Evolutionary conservation across 2,113 vertebrate genomes (phyloP).

Genomic region (Rhinopomastus cyanomelas): DNA sequence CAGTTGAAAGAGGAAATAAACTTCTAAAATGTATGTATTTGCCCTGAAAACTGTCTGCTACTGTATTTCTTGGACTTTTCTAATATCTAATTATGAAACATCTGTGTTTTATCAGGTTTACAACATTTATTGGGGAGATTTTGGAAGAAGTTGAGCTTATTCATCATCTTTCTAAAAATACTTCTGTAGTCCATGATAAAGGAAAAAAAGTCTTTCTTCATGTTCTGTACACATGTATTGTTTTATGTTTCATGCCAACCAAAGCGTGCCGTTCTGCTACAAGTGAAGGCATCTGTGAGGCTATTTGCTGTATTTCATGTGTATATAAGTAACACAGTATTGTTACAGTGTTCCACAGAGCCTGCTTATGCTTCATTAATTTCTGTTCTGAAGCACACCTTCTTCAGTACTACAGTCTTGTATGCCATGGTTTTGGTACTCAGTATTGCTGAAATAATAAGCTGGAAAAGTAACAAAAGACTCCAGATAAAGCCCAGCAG

Average conservation of each 20-base stretch:
- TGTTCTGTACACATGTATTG: background rate
- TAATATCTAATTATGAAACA: background rate
- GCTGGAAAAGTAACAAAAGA: constrained; percentile 25
- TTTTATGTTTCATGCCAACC: background rate
- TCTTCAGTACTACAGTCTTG: constrained; percentile 23
- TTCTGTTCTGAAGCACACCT: constrained; percentile 47
- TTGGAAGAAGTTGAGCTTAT: background rate
- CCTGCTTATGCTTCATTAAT: constrained; percentile 51
- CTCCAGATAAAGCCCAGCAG: background rate
- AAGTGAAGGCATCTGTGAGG: constrained; percentile 44
- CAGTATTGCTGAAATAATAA: constrained; percentile 65
- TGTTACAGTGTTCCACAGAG: constrained; percentile 50
- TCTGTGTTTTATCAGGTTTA: background rate
- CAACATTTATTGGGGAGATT: background rate
- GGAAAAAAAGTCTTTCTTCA: constrained; percentile 2
- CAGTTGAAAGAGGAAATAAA: background rate
- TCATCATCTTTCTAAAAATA: constrained; percentile 8
- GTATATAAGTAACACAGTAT: constrained; percentile 23
- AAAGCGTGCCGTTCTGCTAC: background rate
- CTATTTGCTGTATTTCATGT: constrained; percentile 54
- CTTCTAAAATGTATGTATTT: background rate
- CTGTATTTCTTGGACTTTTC: background rate
- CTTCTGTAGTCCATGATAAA: background rate
- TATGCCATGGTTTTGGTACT: constrained; percentile 45
- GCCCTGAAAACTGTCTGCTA: background rate